A percentile compares a stretch with the other conserved stretches of the same genome.
These are phyloP conservation scores for Lumbricus terrestris DNA, from an alignment of 2,888 invertebrate genomes.

Conservation along the genomic window DNA sequence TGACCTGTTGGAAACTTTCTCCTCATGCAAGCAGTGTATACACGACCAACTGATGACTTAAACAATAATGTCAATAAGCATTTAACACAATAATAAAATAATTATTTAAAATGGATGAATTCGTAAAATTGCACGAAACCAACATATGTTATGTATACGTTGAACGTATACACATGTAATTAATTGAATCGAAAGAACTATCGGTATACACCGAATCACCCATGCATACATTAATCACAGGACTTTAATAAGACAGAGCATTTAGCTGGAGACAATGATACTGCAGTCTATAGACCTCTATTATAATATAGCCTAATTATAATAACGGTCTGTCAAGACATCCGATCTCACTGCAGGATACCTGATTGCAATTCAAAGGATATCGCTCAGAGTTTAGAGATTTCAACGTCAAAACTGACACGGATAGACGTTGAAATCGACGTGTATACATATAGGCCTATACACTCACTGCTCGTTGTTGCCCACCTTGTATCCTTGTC, in stretches of 20 bases:
- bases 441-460: no score
- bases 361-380: not conserved
- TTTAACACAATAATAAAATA: not conserved
- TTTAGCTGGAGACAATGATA: not conserved
- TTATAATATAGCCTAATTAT: no score
- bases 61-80: no score
- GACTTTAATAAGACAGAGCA: not conserved
- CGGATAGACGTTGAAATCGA: not conserved
- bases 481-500: not conserved
- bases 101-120: not conserved
- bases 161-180: no score
- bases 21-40: no score
- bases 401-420: not conserved
- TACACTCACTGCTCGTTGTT: not conserved
- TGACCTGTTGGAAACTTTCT: no score
- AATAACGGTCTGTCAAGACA: not conserved
- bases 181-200: not conserved
- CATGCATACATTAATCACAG: not conserved
- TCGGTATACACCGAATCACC: not conserved
- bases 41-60: no score
- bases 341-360: not conserved
- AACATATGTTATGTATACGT: no score
- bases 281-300: no score
- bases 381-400: not conserved
- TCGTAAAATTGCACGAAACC: not conserved